A percentile compares a stretch with the other conserved stretches of the same genome.
phyloP scores from a whole-genome alignment of 1,140 invertebrate species.

The Spodoptera litura region DNA sequence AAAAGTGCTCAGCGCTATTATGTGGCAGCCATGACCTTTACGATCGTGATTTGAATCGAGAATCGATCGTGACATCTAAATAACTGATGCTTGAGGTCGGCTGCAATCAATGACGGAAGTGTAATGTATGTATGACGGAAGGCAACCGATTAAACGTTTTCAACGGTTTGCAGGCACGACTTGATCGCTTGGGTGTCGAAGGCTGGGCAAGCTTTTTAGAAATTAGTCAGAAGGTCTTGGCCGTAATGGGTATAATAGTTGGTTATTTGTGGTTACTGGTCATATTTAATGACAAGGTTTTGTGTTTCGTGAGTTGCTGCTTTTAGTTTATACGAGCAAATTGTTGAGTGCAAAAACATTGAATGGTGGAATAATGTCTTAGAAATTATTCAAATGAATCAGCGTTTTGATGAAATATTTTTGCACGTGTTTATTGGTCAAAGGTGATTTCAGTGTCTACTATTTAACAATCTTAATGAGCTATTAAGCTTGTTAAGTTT shows the following conservation, averaged over 20 bases:
- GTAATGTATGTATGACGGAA: slow-evolving; percentile 60
- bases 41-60: slow-evolving; percentile 65
- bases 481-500: no score
- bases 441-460: no score
- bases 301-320: slow-evolving; percentile 10
- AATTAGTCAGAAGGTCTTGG: slow-evolving; percentile 41
- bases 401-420: no score
- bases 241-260: slow-evolving; percentile 31
- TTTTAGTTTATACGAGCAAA: slow-evolving; percentile 21
- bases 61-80: slow-evolving; percentile 78
- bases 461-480: no score
- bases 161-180: slow-evolving; percentile 54
- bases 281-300: slow-evolving; percentile 23
- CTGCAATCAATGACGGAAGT: slow-evolving; percentile 77
- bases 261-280: slow-evolving; percentile 18
- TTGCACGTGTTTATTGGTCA: no score
- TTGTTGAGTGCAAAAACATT: not conserved
- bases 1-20: slow-evolving; percentile 60
- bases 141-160: slow-evolving; percentile 56
- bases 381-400: not conserved
- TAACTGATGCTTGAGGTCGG: slow-evolving; percentile 68
- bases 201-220: slow-evolving; percentile 43
- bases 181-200: slow-evolving; percentile 44
- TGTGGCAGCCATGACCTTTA: slow-evolving; percentile 74
- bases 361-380: not conserved